Conservation (phyloP, 2,888 invertebrate genomes). For the Lepidochitona cinerea region DNA sequence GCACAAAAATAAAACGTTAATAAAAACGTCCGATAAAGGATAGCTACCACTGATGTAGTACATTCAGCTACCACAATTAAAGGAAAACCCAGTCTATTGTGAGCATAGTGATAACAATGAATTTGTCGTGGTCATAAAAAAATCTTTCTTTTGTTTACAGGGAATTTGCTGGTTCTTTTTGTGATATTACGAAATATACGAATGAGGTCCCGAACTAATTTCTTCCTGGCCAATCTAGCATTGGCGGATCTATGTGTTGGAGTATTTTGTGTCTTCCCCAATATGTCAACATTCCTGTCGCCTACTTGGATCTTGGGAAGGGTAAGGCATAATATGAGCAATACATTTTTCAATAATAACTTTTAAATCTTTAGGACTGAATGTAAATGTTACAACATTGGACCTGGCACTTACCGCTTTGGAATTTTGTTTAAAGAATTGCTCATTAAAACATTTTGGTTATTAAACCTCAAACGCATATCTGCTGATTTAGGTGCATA, state of each 20-base stretch:
- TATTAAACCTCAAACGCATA: too few relatives aligned
- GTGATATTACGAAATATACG: constrained; percentile 87
- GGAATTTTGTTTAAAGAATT: too few relatives aligned
- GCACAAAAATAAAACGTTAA: too few relatives aligned
- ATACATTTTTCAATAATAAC: too few relatives aligned
- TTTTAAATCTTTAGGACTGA: too few relatives aligned
- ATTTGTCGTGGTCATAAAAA: too few relatives aligned
- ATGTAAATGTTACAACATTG: too few relatives aligned
- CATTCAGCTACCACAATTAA: not conserved
- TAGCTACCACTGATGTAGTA: not conserved
- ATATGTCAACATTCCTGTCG: constrained; percentile 73
- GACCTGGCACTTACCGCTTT: too few relatives aligned
- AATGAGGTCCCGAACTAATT: constrained; percentile 90
- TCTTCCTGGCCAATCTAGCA: constrained; percentile 91
- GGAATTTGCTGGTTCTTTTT: constrained; percentile 88
- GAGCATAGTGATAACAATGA: not conserved
- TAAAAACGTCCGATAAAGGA: too few relatives aligned
- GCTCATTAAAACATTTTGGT: too few relatives aligned
- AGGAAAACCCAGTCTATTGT: not conserved
- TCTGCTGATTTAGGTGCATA: too few relatives aligned
- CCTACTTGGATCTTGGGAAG: constrained; percentile 75
- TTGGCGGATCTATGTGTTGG: constrained; percentile 94
- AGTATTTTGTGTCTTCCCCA: constrained; percentile 92
- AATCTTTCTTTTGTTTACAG: constrained; percentile 74
- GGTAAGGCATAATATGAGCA: too few relatives aligned